phyloP scores from a whole-genome alignment of 92 coral and sea anemone species.

The Micromussa lordhowensis region DNA sequence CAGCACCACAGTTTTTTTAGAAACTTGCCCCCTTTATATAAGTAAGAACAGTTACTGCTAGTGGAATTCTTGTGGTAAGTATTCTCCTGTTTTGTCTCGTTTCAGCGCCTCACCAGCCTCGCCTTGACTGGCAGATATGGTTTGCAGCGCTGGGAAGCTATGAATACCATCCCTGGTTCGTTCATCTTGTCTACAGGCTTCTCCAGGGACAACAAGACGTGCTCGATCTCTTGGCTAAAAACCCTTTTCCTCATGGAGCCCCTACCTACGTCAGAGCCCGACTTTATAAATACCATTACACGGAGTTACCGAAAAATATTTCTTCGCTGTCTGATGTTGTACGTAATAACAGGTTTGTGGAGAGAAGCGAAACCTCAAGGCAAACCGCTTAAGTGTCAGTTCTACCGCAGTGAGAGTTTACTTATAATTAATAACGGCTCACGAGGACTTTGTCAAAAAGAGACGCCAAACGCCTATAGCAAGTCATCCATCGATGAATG shows the following conservation, averaged over 20 bases:
- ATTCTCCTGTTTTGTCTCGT: not conserved
- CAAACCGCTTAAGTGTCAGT: not conserved
- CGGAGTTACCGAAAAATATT: constrained; percentile 53
- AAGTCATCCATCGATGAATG: no score
- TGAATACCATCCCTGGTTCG: constrained; percentile 96
- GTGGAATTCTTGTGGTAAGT: not conserved
- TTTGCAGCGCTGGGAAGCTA: constrained; percentile 95
- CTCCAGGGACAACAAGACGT: constrained; percentile 90
- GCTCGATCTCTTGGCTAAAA: constrained; percentile 78
- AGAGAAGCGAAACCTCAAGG: not conserved
- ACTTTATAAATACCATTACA: constrained; percentile 89
- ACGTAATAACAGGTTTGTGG: constrained; percentile 58
- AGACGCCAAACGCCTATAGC: not conserved
- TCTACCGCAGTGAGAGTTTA: not conserved
- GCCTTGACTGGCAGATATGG: constrained; percentile 99
- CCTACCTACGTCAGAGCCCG: constrained; percentile 85
- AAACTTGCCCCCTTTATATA: no score
- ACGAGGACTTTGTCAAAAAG: not conserved
- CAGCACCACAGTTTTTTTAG: no score
- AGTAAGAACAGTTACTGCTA: no score
- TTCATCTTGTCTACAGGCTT: constrained; percentile 84
- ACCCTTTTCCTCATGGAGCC: constrained; percentile 84
- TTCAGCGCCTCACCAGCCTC: constrained; percentile 98
- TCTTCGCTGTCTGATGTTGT: constrained; percentile 32
- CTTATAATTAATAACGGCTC: not conserved